Percentiles rank a stretch among this genome's conserved stretches.
Conservation (phyloP, 1,140 invertebrate species). For the Coboldia fuscipes region DNA sequence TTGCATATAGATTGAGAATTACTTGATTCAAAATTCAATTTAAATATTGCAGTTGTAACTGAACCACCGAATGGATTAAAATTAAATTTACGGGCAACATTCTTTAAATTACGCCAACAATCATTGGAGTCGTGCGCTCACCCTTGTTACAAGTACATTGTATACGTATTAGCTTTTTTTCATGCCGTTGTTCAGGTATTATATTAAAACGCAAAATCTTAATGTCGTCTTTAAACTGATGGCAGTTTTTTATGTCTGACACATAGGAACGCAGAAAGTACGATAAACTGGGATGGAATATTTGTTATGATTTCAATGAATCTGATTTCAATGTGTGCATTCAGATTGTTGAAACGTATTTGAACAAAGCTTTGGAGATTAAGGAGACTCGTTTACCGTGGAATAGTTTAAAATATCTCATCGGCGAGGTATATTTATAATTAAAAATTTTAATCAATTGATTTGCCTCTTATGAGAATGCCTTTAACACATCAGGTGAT, state of each 20-base stretch:
- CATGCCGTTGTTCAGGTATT: constrained; percentile 67
- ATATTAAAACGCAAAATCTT: constrained; percentile 4
- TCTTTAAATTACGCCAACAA: constrained; percentile 54
- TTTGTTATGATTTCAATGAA: constrained; percentile 80
- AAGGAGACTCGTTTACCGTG: constrained; percentile 50
- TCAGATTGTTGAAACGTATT: constrained; percentile 60
- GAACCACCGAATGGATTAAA: constrained; percentile 80
- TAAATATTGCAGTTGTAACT: constrained; percentile 46
- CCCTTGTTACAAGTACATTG: constrained; percentile 45
- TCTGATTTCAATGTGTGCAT: constrained; percentile 75
- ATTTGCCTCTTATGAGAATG: neutral
- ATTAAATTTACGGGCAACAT: constrained; percentile 71
- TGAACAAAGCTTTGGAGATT: constrained; percentile 38
- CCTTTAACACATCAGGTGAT: constrained; percentile 38
- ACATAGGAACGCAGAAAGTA: constrained; percentile 68
- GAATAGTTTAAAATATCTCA: constrained; percentile 75
- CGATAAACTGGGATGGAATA: constrained; percentile 86
- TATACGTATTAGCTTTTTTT: constrained; percentile 76
- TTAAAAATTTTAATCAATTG: neutral
- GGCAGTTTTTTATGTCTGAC: constrained; percentile 5
- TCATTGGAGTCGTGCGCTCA: constrained; percentile 50
- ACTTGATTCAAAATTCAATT: constrained; percentile 3
- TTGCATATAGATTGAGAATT: neutral
- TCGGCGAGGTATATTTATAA: constrained; percentile 47
- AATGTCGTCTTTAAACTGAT: constrained; percentile 5